Percentiles rank a stretch among this genome's conserved stretches.
These are phyloP conservation scores for Mormyrus proboscirostris DNA, from an alignment of 2,797 vertebrate genomes.

Conservation along the genomic window DNA sequence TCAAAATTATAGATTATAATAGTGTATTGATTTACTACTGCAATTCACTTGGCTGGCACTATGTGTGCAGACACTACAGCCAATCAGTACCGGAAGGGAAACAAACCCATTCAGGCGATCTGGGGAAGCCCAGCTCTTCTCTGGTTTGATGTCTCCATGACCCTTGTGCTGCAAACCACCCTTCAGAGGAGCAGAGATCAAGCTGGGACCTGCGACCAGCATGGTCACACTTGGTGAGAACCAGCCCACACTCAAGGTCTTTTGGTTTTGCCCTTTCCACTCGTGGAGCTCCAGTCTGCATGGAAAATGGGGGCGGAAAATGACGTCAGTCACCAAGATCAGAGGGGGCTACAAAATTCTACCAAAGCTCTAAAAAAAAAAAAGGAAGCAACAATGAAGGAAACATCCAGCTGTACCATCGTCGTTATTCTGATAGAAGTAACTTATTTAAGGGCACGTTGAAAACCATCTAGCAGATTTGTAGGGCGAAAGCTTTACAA, in stretches of 20 bases:
- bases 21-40: not conserved
- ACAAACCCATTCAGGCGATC: constrained; percentile 53
- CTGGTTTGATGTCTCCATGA: constrained; percentile 55
- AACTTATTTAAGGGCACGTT: not conserved
- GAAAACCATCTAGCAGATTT: not conserved
- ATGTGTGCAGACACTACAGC: not conserved
- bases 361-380: not conserved
- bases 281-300: constrained; percentile 66
- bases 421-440: not conserved
- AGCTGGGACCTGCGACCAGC: not conserved
- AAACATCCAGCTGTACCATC: not conserved
- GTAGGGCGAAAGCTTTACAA: not conserved
- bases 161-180: constrained; percentile 57
- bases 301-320: not conserved
- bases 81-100: not conserved
- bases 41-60: not conserved
- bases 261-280: constrained; percentile 81
- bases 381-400: not conserved
- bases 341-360: not conserved
- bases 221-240: constrained; percentile 60
- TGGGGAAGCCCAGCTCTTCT: constrained; percentile 52
- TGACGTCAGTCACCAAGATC: not conserved
- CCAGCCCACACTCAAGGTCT: constrained; percentile 63
- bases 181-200: constrained; percentile 60
- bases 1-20: not conserved